Conservation (phyloP, 1,140 invertebrate genomes). For the Ceratosolen solmsi region DNA sequence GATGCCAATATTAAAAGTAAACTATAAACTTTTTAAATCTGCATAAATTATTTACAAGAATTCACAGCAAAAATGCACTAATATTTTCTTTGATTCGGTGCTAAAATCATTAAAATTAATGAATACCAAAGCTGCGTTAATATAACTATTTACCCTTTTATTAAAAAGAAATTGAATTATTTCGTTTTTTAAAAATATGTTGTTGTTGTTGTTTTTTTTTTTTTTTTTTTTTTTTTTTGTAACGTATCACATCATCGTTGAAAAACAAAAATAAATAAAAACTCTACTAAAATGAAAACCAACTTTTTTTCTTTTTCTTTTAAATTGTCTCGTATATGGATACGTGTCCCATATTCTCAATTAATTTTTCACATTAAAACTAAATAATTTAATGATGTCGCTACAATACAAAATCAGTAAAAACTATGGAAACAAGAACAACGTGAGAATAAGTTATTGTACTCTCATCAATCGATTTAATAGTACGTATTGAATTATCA, state of each 20-base stretch:
- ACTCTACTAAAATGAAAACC: neutral
- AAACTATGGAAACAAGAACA: no score
- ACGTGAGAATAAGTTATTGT: no score
- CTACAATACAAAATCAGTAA: no score
- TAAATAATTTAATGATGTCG: neutral
- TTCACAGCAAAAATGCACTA: neutral
- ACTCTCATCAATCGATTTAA: neutral
- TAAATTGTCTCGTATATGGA: neutral
- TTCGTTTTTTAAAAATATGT: neutral
- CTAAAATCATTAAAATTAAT: neutral
- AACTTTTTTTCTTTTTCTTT: neutral
- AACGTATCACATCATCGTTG: constrained; percentile 8
- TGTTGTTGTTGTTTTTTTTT: neutral
- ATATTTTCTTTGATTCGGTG: neutral
- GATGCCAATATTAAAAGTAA: neutral
- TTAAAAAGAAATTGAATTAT: neutral
- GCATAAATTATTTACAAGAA: constrained; percentile 27
- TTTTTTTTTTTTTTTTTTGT: neutral
- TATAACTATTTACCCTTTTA: neutral
- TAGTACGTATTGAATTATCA: neutral
- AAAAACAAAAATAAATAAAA: no score
- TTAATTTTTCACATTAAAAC: constrained; percentile 3
- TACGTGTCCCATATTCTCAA: neutral
- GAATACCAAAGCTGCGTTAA: neutral
- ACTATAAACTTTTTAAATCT: neutral